Percentiles rank a stretch among this genome's conserved stretches.
phyloP scores from a whole-genome alignment of 2,797 vertebrate genomes.

The Typhlichthys subterraneus region DNA sequence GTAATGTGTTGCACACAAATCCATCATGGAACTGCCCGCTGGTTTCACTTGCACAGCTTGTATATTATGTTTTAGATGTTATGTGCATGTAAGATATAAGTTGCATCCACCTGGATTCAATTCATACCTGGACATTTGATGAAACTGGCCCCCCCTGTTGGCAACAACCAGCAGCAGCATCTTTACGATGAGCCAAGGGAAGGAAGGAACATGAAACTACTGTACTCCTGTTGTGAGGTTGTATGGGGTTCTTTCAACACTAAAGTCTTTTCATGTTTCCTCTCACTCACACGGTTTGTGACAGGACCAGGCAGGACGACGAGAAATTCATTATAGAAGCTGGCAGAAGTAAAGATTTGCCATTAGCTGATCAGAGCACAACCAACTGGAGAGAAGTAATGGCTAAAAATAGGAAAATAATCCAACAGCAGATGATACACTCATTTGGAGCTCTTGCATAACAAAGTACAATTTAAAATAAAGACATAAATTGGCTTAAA shows the following conservation, averaged over 20 bases:
- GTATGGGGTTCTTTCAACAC: constrained; percentile 4
- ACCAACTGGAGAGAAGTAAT: constrained; percentile 13
- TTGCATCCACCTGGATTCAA: constrained; percentile 38
- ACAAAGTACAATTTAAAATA: neutral
- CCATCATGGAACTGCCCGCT: neutral
- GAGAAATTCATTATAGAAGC: constrained; percentile 18
- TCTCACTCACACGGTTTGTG: constrained; percentile 20
- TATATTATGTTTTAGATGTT: constrained; percentile 25
- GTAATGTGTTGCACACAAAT: constrained; percentile 6
- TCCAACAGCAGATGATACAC: constrained; percentile 12
- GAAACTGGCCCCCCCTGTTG: constrained; percentile 14
- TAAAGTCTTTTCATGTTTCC: constrained; percentile 9
- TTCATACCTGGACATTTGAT: constrained; percentile 19
- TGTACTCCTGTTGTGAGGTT: neutral
- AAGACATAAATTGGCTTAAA: neutral
- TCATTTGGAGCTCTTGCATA: constrained; percentile 3
- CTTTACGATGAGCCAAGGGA: constrained; percentile 10
- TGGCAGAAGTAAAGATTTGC: constrained; percentile 21
- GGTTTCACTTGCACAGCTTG: neutral
- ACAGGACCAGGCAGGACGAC: neutral
- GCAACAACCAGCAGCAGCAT: constrained; percentile 21
- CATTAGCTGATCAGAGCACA: constrained; percentile 13
- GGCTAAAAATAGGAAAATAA: constrained; percentile 27
- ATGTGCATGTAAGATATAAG: constrained; percentile 22
- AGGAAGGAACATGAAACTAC: constrained; percentile 21